phyloP scores from a whole-genome alignment of 2,888 invertebrate genomes.

The Taenaris catops region DNA sequence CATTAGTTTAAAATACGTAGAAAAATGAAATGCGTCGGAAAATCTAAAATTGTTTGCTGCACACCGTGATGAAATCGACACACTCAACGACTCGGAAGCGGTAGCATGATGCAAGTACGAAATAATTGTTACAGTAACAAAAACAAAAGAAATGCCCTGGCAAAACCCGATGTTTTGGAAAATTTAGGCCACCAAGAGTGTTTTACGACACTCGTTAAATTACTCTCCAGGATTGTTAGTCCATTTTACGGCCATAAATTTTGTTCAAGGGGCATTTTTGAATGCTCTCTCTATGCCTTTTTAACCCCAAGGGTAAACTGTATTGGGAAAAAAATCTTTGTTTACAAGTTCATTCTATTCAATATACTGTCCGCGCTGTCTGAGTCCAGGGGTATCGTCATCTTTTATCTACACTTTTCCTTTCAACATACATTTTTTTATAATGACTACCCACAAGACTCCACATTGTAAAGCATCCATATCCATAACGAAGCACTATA shows the following conservation, averaged over 20 bases:
- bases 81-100: conserved; percentile 4
- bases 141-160: conserved; percentile 22
- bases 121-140: conserved; percentile 20
- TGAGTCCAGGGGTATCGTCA: no score
- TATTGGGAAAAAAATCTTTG: conserved; percentile 12
- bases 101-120: conserved; percentile 14
- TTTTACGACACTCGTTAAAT: conserved; percentile 29
- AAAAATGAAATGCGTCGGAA: no score
- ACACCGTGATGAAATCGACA: conserved; percentile 1
- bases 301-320: conserved; percentile 15
- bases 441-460: no score
- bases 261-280: conserved; percentile 26
- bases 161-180: conserved; percentile 21
- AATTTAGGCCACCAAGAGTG: conserved; percentile 26
- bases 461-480: no score
- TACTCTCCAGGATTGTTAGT: conserved; percentile 26
- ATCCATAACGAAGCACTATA: no score
- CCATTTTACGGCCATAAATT: conserved; percentile 27
- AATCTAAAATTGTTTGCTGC: no score
- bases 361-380: no score
- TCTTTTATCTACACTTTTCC: no score
- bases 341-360: background rate
- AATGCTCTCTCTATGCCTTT: conserved; percentile 24
- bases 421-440: no score
- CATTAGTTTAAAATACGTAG: no score